Evolutionary conservation across 2,888 invertebrate genomes (phyloP).

Genomic region (Chloromyia formosa): DNA sequence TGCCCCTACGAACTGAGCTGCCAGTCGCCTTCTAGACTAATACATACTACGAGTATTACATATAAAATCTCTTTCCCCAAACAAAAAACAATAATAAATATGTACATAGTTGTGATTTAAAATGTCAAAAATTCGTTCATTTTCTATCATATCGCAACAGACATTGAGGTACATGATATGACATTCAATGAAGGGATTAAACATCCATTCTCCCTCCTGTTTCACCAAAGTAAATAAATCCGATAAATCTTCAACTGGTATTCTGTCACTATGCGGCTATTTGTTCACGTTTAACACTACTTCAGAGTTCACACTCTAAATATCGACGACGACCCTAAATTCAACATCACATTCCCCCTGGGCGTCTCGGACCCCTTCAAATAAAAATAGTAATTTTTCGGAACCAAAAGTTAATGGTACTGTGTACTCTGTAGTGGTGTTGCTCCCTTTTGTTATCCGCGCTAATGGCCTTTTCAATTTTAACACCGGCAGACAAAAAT

Average conservation of each 20-base stretch:
- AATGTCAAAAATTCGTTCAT: not conserved
- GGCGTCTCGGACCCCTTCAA: not conserved
- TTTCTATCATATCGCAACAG: slow-evolving; percentile 3
- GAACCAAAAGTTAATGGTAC: not conserved
- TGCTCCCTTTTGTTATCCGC: slow-evolving; percentile 2
- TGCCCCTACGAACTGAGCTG: too few relatives aligned
- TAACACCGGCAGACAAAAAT: not conserved
- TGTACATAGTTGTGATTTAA: not conserved
- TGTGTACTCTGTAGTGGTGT: too few relatives aligned
- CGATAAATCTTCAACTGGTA: slow-evolving; percentile 6
- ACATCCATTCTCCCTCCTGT: not conserved
- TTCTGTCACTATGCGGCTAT: not conserved
- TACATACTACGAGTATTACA: too few relatives aligned
- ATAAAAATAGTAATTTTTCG: too few relatives aligned
- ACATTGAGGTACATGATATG: slow-evolving; percentile 33
- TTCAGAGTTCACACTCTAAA: not conserved
- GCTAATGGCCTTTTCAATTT: slow-evolving; percentile 26
- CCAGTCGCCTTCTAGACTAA: too few relatives aligned
- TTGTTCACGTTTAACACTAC: slow-evolving; percentile 18
- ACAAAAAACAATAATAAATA: too few relatives aligned
- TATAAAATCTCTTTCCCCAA: too few relatives aligned
- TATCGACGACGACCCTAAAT: not conserved
- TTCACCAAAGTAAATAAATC: slow-evolving; percentile 2
- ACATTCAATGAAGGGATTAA: slow-evolving; percentile 44
- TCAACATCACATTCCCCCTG: not conserved